Evolutionary conservation across 1,140 invertebrate genomes (phyloP).

Genomic region (Drosophila nikananu): DNA sequence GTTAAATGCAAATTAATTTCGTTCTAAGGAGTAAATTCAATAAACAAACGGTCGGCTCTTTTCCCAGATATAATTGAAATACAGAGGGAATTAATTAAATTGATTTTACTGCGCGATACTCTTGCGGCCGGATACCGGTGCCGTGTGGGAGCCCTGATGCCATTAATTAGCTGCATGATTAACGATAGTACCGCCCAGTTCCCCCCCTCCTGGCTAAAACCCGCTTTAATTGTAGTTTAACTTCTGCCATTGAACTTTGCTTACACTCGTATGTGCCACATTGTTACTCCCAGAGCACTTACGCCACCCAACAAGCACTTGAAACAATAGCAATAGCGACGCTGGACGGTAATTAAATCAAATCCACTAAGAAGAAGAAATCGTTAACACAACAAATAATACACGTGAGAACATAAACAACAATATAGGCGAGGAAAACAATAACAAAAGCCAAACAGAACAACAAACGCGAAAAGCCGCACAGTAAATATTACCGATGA

Average conservation of each 20-base stretch:
- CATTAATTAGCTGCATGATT: constrained; percentile 76
- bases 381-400: constrained; percentile 34
- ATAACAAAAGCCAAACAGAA: constrained; percentile 15
- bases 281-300: constrained; percentile 23
- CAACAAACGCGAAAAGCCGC: constrained; percentile 38
- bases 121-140: constrained; percentile 24
- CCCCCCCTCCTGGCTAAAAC: constrained; percentile 13
- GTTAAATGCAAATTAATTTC: constrained; percentile 26
- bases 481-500: constrained; percentile 58
- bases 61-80: constrained; percentile 56
- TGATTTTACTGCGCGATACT: constrained; percentile 61
- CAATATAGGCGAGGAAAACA: constrained; percentile 21
- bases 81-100: constrained; percentile 74
- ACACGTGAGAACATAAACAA: constrained; percentile 44
- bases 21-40: constrained; percentile 29
- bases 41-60: constrained; percentile 17
- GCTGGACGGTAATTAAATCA: constrained; percentile 39
- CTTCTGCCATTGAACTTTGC: constrained; percentile 33
- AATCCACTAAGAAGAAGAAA: constrained; percentile 39
- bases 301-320: constrained; percentile 16
- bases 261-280: background rate
- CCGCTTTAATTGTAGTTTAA: constrained; percentile 70
- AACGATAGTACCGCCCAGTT: constrained; percentile 38
- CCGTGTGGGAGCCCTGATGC: constrained; percentile 9
- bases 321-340: constrained; percentile 20